Base-by-base conservation (phyloP, 2,888 invertebrate genomes). In the Megalurothrips usitatus region DNA sequence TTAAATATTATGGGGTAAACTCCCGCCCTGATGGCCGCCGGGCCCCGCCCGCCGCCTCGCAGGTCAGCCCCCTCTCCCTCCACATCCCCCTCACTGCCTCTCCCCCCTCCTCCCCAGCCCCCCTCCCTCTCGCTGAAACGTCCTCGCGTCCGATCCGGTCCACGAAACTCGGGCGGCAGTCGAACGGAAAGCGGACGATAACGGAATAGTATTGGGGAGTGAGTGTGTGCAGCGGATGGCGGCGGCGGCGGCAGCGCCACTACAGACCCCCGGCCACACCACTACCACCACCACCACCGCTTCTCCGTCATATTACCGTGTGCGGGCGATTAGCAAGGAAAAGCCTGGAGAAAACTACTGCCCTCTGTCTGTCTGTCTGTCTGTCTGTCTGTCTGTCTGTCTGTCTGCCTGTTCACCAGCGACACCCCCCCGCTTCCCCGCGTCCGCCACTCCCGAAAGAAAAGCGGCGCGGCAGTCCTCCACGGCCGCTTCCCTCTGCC, bases 1-100 rank as follows among this genome's bases (percentile, higher is more conserved):
- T 68, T 68, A 68, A 68, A 68, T 68, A 68, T 68, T 68, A 68
- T 68, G 68, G 68, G 68, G 68, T 68, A 68, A 68, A 68, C 68
- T 68, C 68, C 52, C 12, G 19, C 19, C 4, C 58, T 58, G 58
- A 58, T 58, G 58, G 58, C 58, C 58, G 6, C 34, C 34, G 6
- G 34, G 34, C 34, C 34, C 34, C 34, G 34, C 34, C 34, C 34
- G 34, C 52, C 52, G 14, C 2, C 52, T 23, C 23, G 52, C 52
- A 68, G 68, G 68, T 68, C 68, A 68, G 68, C 68, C 26, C 26
- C 68, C 11, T 11, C 68, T 8, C 68, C 23, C 68, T 11, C 23
- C 68, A 17, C n/a, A n/a, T 9, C 58, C 58, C n/a, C 68, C 23
- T 23, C 23, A 23, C 68, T 52, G 6, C 9, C 23, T 23, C 23